phyloP scores from a whole-genome alignment of 2,888 invertebrate species.

The Deilephila elpenor region DNA sequence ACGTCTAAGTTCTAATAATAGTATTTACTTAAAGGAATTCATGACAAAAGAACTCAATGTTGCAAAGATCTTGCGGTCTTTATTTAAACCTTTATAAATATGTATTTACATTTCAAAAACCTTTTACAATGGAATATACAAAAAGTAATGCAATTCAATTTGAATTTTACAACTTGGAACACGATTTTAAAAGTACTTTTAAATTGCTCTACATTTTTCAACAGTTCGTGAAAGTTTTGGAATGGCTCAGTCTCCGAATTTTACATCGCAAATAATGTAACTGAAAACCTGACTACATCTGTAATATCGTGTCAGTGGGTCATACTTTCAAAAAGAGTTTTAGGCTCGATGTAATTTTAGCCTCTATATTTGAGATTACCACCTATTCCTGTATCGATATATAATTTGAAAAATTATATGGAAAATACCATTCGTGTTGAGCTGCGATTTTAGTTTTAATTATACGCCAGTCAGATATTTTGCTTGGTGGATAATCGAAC shows the following conservation, averaged over 20 bases:
- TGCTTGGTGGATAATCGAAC: too few relatives aligned
- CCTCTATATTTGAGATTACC: too few relatives aligned
- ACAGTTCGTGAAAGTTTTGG: constrained; percentile 16
- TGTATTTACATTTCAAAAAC: constrained; percentile 1
- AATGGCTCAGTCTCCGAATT: constrained; percentile 21
- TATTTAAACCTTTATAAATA: not conserved
- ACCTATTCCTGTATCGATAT: too few relatives aligned
- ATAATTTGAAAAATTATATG: too few relatives aligned
- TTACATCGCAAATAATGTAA: constrained; percentile 9
- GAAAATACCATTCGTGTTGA: too few relatives aligned
- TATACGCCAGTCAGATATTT: too few relatives aligned
- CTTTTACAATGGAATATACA: constrained; percentile 1
- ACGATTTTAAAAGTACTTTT: constrained; percentile 26
- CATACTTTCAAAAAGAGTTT: not conserved
- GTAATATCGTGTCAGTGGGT: not conserved
- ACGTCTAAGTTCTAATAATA: not conserved
- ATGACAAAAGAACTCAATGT: not conserved
- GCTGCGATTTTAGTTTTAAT: too few relatives aligned
- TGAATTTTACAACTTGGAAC: constrained; percentile 20
- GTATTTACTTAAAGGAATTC: not conserved
- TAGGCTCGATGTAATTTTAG: too few relatives aligned
- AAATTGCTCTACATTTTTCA: constrained; percentile 23
- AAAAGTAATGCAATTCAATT: constrained; percentile 16
- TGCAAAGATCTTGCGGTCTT: not conserved
- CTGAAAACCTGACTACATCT: not conserved